These are phyloP conservation scores for Clivina fossor DNA, from an alignment of 2,888 invertebrate genomes.

Conservation along the genomic window DNA sequence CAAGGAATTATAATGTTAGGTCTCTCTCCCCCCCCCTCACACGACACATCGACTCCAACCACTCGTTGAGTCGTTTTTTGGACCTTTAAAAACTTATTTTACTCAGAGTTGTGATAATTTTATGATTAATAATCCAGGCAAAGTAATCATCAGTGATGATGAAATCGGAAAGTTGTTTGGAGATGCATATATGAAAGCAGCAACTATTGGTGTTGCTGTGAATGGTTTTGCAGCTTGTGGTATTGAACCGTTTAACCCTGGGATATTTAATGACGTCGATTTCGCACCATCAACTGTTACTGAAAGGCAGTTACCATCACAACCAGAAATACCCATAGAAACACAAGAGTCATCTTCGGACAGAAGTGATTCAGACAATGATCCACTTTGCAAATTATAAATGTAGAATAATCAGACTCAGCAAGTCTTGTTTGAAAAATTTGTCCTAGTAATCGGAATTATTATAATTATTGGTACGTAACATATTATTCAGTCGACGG, in stretches of 20 bases:
- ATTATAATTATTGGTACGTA: too few relatives aligned
- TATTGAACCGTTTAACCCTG: conserved; percentile 38
- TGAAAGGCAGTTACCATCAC: too few relatives aligned
- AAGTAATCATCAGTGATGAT: conserved; percentile 39
- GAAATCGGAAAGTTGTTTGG: conserved; percentile 40
- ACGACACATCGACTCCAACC: conserved; percentile 42
- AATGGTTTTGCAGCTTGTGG: conserved; percentile 41
- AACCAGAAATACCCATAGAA: too few relatives aligned
- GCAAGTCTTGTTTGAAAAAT: too few relatives aligned
- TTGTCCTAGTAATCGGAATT: too few relatives aligned
- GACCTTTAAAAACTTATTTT: conserved; percentile 42
- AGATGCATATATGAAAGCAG: conserved; percentile 41
- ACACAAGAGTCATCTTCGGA: too few relatives aligned
- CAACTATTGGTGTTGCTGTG: conserved; percentile 39
- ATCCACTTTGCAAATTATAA: too few relatives aligned
- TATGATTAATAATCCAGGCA: conserved; percentile 41
- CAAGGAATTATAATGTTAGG: conserved; percentile 40
- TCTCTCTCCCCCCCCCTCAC: conserved; percentile 43
- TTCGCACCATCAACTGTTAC: conserved; percentile 26
- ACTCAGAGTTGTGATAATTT: conserved; percentile 39
- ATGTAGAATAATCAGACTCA: too few relatives aligned
- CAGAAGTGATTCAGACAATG: too few relatives aligned
- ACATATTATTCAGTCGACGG: too few relatives aligned
- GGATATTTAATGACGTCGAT: conserved; percentile 31
- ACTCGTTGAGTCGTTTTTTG: conserved; percentile 42